Evolutionary conservation across 2,113 vertebrate species (phyloP).

Genomic region (Bubo blakistoni): DNA sequence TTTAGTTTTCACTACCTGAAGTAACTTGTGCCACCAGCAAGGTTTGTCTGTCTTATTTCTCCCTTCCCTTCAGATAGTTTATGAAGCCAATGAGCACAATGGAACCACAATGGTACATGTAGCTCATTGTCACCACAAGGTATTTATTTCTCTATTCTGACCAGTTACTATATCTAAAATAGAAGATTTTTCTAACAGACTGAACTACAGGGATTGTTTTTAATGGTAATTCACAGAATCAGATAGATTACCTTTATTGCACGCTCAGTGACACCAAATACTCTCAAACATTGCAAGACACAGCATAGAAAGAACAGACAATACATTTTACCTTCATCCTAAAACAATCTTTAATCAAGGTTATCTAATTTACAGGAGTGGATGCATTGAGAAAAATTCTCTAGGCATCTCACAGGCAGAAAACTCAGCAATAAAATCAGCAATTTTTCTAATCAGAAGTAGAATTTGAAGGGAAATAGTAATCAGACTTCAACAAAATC

Average conservation of each 20-base stretch:
- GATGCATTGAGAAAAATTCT: neutral
- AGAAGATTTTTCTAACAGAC: neutral
- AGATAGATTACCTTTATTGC: neutral
- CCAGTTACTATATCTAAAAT: neutral
- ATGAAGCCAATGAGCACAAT: neutral
- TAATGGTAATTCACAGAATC: neutral
- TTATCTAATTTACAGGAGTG: constrained; percentile 9
- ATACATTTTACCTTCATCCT: neutral
- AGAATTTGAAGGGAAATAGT: neutral
- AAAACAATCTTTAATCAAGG: constrained; percentile 37
- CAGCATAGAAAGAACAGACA: neutral
- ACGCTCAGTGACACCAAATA: neutral
- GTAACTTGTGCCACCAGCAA: neutral
- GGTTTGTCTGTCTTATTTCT: neutral
- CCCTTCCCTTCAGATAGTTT: neutral
- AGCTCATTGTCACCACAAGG: neutral
- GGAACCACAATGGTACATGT: neutral
- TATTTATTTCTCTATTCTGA: neutral
- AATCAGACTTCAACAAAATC: neutral
- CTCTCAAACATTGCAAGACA: neutral
- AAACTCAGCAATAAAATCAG: neutral
- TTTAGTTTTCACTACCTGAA: neutral
- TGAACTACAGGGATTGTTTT: neutral
- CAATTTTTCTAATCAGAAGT: neutral
- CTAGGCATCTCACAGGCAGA: neutral